phyloP scores from a whole-genome alignment of 2,888 invertebrate species.

The Drosophila demipolita region DNA sequence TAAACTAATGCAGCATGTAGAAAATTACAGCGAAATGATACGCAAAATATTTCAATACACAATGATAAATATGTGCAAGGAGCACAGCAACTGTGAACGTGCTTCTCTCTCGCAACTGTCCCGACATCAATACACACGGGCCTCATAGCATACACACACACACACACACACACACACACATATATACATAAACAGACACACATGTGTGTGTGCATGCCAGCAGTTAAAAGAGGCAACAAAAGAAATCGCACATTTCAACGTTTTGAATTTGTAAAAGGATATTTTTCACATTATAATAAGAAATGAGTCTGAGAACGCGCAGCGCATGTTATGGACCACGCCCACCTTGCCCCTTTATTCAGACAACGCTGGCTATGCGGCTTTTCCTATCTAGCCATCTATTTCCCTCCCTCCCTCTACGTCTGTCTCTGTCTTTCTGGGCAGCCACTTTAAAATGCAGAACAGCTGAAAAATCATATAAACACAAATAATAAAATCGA shows the following conservation, averaged over 20 bases:
- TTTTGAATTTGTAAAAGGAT: constrained; percentile 80
- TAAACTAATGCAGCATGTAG: constrained; percentile 38
- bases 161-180: constrained; percentile 1
- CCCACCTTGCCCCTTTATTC: background rate
- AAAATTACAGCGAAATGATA: constrained; percentile 69
- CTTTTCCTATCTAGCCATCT: background rate
- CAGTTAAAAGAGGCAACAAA: constrained; percentile 71
- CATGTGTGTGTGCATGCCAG: too few species aligned
- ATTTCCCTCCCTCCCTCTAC: background rate
- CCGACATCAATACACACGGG: constrained; percentile 58
- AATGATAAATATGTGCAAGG: constrained; percentile 66
- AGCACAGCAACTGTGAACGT: constrained; percentile 66
- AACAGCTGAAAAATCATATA: constrained; percentile 82
- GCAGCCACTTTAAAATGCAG: constrained; percentile 79
- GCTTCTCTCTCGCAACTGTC: constrained; percentile 46
- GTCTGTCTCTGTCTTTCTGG: background rate
- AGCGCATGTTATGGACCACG: constrained; percentile 64
- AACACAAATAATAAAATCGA: constrained; percentile 83
- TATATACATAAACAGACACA: background rate
- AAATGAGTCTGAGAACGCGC: constrained; percentile 77
- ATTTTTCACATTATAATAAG: constrained; percentile 81
- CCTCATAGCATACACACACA: constrained; percentile 33
- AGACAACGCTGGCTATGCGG: constrained; percentile 14
- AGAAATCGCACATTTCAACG: constrained; percentile 74
- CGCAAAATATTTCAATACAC: constrained; percentile 68